Conservation (phyloP, 2,113 vertebrate species). For the Columba janthina region DNA sequence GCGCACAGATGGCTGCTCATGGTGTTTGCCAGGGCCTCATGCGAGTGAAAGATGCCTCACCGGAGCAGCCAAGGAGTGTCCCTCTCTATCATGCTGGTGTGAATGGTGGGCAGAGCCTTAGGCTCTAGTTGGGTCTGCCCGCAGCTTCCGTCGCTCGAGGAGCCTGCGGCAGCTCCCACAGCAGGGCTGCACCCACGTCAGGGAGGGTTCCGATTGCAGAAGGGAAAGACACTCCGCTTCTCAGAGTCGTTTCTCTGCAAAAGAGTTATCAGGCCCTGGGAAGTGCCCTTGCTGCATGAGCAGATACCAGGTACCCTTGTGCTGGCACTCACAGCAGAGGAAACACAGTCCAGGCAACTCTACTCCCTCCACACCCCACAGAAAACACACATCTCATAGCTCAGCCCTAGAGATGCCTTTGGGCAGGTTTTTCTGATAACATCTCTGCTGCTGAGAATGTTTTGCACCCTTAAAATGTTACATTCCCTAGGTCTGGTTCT, state of each 20-base stretch:
- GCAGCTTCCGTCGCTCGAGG: rapidly evolving
- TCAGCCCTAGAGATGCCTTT: neutral
- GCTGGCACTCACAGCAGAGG: neutral
- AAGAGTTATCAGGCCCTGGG: neutral
- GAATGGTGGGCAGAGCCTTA: neutral
- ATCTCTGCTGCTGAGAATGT: neutral
- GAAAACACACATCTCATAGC: neutral
- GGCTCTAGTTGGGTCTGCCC: neutral
- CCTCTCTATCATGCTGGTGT: neutral
- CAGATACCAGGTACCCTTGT: neutral
- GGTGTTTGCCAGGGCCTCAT: neutral
- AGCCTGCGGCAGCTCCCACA: neutral
- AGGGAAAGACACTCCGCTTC: neutral
- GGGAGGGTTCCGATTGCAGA: neutral
- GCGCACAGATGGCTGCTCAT: neutral
- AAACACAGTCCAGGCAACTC: neutral
- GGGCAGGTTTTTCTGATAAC: neutral
- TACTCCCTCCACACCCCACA: neutral
- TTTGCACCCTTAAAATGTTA: neutral
- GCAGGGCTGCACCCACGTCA: neutral
- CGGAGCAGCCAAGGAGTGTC: neutral
- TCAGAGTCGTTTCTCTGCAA: neutral
- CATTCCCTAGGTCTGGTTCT: neutral
- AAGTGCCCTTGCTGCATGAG: neutral
- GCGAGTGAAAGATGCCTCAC: neutral